phyloP scores from a whole-genome alignment of 2,113 vertebrate genomes.

The Tragelaphus scriptus region DNA sequence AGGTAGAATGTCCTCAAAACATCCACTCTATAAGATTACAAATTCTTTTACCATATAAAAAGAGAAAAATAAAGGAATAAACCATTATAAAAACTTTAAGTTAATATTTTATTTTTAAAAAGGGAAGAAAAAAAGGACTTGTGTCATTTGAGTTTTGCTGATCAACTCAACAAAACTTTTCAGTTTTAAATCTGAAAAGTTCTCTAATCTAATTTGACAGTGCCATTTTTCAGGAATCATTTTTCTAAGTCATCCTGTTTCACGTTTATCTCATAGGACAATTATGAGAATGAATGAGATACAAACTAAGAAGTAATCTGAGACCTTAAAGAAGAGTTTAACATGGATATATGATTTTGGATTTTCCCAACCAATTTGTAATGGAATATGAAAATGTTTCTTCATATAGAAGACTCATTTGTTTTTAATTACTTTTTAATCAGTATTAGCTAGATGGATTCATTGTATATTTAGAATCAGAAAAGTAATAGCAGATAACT shows the following conservation, averaged over 20 bases:
- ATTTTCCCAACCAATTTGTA: neutral
- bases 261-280: neutral
- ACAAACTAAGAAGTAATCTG: neutral
- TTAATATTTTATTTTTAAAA: conserved; percentile 66
- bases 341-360: neutral
- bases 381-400: neutral
- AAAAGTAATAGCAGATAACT: neutral
- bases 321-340: neutral
- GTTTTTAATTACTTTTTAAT: neutral
- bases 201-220: neutral
- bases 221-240: neutral
- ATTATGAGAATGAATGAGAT: neutral
- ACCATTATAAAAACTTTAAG: conserved; percentile 11
- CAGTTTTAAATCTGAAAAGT: neutral
- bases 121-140: conserved; percentile 44
- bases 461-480: neutral
- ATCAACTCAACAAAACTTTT: no score
- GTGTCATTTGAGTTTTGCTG: neutral
- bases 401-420: neutral
- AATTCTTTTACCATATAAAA: neutral
- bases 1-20: neutral
- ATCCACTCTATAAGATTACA: neutral
- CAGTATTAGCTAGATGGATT: neutral
- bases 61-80: conserved; percentile 6
- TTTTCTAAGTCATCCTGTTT: neutral